Base-by-base conservation (phyloP, 2,888 invertebrate species). In the Stenchaetothrips biformis region DNA sequence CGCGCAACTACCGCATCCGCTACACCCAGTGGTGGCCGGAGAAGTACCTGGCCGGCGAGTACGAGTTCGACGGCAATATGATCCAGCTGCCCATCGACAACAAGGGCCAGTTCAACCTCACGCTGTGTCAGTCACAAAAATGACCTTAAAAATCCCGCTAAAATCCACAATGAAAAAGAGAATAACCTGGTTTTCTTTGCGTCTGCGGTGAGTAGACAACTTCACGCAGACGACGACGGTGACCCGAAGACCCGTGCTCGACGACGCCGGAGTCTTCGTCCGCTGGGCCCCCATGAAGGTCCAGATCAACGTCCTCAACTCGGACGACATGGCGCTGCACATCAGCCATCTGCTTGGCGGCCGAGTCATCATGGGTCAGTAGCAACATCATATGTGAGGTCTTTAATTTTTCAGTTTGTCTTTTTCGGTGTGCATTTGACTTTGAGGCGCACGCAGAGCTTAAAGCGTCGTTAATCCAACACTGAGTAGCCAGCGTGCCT, bases 21-120 rank as follows among this genome's bases (percentile, higher is more conserved):
- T 94, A 94, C 84, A 92, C 94, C 0, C 95, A 95, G 86, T 93
- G 92, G 85, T 95, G 95, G 85, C 95, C 95, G 0, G 94, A 94
- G 84, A 95, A 95, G 85, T 90, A 89, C 84, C 87, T 95, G 1
- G 88, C 90, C 80, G 95, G 95, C 0, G 89, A 87, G 80, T 93
- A 92, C 84, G 92, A 92, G 82, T 89, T 92, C 82, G 88, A 88
- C 83, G 93, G 93, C 0, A 88, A 89, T 0, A 89, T 89, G 82
- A 87, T 93, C 48, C 87, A 82, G 78, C 79, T 82, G 16, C 84
- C 83, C 11, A 82, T 84, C 59, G 82, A 87, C 4, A 92, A 92
- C 77, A 88, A 89, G 47, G 95, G 95, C 0, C 89, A 88, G 78
- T 95, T 95, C 92, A 94, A 94, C 86, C 85, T 95, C 83, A 91